These are phyloP conservation scores for Diabrotica balteata DNA, from an alignment of 2,888 invertebrate species.

Conservation along the genomic window DNA sequence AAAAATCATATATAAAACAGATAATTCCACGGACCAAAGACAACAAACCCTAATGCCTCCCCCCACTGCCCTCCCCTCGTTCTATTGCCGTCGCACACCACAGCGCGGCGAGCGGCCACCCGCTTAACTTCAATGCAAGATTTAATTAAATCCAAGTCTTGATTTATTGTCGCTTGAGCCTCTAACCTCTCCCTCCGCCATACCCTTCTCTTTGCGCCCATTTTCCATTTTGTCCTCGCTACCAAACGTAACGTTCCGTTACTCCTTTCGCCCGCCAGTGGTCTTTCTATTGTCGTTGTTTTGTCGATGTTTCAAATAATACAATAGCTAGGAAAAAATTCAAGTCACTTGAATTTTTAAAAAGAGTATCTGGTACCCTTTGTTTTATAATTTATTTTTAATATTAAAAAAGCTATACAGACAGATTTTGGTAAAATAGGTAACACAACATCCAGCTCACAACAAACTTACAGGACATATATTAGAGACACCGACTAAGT, in stretches of 20 bases:
- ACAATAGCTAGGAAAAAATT: no score
- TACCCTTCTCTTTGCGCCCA: constrained; percentile 13
- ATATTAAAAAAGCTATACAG: no score
- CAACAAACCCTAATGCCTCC: constrained; percentile 26
- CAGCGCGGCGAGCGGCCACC: constrained; percentile 62
- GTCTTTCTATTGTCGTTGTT: neutral
- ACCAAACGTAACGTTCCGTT: constrained; percentile 2
- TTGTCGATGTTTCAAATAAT: no score
- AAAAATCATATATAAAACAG: constrained; percentile 26
- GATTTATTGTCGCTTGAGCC: constrained; percentile 63
- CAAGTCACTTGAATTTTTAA: no score
- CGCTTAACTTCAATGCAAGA: constrained; percentile 65
- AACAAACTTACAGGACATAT: no score
- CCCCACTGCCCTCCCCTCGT: constrained; percentile 29
- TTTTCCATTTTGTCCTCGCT: constrained; percentile 12
- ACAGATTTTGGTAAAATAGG: no score
- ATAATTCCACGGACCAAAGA: constrained; percentile 33
- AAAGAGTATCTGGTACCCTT: no score
- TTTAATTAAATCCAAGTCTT: constrained; percentile 66
- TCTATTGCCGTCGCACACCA: constrained; percentile 52
- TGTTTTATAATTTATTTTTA: no score
- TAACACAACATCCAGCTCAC: no score
- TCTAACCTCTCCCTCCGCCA: constrained; percentile 33
- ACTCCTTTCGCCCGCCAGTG: constrained; percentile 20
- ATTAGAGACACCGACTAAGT: no score